phyloP scores from a whole-genome alignment of 1,140 invertebrate species.

The Pemphigus obesinymphae region DNA sequence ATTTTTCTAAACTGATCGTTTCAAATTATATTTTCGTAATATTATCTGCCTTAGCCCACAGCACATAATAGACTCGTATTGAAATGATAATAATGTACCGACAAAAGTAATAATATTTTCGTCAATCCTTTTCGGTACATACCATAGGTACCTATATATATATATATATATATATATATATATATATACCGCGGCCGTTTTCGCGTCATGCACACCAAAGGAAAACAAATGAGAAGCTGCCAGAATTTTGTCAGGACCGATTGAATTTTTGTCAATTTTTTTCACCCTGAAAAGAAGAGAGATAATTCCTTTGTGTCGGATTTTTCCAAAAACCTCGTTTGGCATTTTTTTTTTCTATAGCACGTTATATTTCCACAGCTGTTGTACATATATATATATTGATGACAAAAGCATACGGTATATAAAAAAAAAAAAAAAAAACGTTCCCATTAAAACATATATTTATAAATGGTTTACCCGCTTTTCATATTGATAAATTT shows the following conservation, averaged over 20 bases:
- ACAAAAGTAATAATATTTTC: no score
- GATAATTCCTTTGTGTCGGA: background rate
- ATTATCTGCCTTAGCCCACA: no score
- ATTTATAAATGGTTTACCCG: background rate
- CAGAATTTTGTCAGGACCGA: background rate
- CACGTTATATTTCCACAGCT: background rate
- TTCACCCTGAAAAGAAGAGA: background rate
- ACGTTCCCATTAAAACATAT: slow-evolving; percentile 13
- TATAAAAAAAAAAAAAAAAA: no score
- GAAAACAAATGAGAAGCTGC: background rate
- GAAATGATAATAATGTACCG: no score
- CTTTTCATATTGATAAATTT: background rate
- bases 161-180: no score
- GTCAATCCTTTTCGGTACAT: no score
- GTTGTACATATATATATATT: background rate
- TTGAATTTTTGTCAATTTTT: slow-evolving; percentile 24
- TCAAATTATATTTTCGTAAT: no score
- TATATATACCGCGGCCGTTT: no score
- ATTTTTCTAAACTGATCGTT: no score
- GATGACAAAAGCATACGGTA: background rate
- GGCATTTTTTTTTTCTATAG: background rate
- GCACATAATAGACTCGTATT: no score
- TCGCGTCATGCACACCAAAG: no score
- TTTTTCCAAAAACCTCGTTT: background rate
- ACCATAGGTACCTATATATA: no score